A percentile compares a stretch with the other conserved stretches of the same genome.
phyloP scores from a whole-genome alignment of 2,888 invertebrate species.

The Tanytarsus gracilentus region DNA sequence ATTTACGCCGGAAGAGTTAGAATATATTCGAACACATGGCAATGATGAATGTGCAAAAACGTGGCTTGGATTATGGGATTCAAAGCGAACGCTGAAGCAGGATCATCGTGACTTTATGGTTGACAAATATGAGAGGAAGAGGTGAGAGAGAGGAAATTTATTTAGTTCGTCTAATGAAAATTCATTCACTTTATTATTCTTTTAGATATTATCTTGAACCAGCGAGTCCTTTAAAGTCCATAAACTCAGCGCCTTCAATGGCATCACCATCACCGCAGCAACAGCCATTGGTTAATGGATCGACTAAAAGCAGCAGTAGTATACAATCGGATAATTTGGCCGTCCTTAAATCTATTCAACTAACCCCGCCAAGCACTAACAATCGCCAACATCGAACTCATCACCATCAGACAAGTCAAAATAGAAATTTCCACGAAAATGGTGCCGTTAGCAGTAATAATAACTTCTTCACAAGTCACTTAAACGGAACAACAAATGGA shows the following conservation, averaged over 20 bases:
- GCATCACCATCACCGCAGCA: conserved; percentile 24
- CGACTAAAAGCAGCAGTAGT: background rate
- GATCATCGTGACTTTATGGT: conserved; percentile 87
- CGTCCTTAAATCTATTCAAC: conserved; percentile 38
- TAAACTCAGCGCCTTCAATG: conserved; percentile 34
- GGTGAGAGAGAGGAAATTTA: conserved; percentile 43
- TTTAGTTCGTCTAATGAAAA: background rate
- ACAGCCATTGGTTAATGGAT: conserved; percentile 15
- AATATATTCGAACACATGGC: conserved; percentile 78
- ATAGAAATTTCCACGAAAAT: background rate
- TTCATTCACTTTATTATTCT: background rate
- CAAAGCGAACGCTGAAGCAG: conserved; percentile 76
- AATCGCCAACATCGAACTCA: conserved; percentile 29
- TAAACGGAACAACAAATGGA: background rate
- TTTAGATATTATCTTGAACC: conserved; percentile 41
- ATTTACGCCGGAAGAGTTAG: conserved; percentile 91
- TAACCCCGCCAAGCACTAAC: conserved; percentile 39
- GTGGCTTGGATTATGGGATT: conserved; percentile 86
- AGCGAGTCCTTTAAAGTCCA: conserved; percentile 43
- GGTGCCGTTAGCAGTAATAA: conserved; percentile 23
- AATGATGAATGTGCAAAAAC: conserved; percentile 89
- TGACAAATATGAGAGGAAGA: conserved; percentile 89
- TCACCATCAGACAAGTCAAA: conserved; percentile 28
- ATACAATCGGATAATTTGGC: conserved; percentile 32
- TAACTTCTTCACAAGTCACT: conserved; percentile 10